These are phyloP conservation scores for Pteropus alecto DNA, from an alignment of 2,113 vertebrate genomes.

Conservation along the genomic window DNA sequence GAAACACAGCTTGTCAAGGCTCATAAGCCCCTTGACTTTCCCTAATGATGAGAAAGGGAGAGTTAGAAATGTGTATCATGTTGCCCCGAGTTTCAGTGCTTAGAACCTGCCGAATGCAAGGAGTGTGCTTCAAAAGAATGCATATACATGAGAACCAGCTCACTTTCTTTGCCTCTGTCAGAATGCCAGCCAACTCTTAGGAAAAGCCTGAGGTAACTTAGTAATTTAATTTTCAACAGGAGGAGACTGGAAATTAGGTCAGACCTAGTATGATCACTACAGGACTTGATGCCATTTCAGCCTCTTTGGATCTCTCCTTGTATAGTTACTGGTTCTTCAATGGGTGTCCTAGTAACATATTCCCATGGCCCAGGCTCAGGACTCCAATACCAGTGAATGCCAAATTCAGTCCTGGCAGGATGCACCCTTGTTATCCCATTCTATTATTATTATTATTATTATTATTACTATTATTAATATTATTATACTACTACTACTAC, in stretches of 20 bases:
- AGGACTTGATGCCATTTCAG: background rate
- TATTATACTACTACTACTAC: no score
- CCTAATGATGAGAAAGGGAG: background rate
- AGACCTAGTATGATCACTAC: background rate
- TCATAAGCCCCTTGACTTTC: background rate
- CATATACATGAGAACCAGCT: accelerated
- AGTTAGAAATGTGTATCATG: background rate
- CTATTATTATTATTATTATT: no score
- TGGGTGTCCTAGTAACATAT: background rate
- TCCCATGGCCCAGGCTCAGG: background rate
- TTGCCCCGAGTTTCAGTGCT: background rate
- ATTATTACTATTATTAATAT: background rate
- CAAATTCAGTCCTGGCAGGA: background rate
- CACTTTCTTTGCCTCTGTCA: background rate
- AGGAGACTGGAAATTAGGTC: background rate
- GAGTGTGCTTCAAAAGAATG: background rate
- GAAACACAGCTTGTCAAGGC: background rate
- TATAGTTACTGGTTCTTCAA: background rate
- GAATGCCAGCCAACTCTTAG: background rate
- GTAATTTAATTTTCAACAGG: background rate
- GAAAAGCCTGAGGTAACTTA: background rate
- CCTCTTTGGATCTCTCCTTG: background rate
- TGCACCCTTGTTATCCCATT: background rate
- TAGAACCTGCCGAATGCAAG: background rate
- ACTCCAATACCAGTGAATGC: background rate